Evolutionary conservation across 2,888 invertebrate species (phyloP), one percentile per base, ranked within the genome.

Genomic region (Ectemnius continuus): DNA sequence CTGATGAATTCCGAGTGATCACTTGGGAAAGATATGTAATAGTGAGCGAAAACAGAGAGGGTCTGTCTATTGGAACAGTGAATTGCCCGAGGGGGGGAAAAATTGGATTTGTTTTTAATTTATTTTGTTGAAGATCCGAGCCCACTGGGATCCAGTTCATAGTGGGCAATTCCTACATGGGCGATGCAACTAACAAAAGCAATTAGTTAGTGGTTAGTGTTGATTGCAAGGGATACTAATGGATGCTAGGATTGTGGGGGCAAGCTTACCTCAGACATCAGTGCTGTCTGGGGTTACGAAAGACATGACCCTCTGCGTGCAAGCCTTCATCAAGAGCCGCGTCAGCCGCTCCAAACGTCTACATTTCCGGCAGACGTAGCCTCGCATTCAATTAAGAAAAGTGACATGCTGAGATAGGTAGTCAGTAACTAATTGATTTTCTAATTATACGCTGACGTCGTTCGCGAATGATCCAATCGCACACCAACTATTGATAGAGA

Each of bases 341-440:
- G 72, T 69, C 77, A 75, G 77, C 77, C 68, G 72, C 75, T 61
- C 73, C 69, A 73, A 73, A 77, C 61, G 61, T 75, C 71, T 66
- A 73, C 68, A 62, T 75, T 73, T 70, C 72, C 75, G 47, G 57
- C 58, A 73, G 66, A n/a, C 61, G 52, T 61, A 67, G 67, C 28
- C 61, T 69, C 73, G 69, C 66, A 36, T 36, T 77, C 75, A 75
- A 77, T 75, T 77, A 75, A 72, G 69, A 69, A 68, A 71, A 76
- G 75, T 76, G 76, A 70, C 62, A 75, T 66, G 67, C 68, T 63
- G 47, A 16, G 71, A 46, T 76, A 57, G 75, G 46, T 66, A 75
- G 75, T 75, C 66, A 68, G 65, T 62, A 28, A 62, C 61, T 62
- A 72, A 75, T 76, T 75, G 75, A 75, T 75, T 75, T 68, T 48